phyloP scores from a whole-genome alignment of 2,113 vertebrate species.

The Circaetus cinerascens region DNA sequence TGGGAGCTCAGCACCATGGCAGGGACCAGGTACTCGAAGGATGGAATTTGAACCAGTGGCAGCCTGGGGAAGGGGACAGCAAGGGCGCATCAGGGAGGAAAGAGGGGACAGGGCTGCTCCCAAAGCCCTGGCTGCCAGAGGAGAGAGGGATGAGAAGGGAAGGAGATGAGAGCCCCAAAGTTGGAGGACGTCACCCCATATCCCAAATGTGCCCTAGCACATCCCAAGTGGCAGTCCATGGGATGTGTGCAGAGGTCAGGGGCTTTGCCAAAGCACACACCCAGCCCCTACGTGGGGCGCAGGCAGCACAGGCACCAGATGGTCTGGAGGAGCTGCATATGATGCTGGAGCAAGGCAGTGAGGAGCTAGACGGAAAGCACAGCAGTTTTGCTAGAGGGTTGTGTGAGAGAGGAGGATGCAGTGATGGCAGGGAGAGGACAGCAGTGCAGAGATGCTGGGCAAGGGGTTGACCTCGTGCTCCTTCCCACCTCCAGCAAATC shows the following conservation, averaged over 20 bases:
- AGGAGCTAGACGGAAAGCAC: not conserved
- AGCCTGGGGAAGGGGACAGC: conserved; percentile 68
- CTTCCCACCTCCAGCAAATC: not conserved
- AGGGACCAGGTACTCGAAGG: conserved; percentile 79
- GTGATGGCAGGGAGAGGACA: not conserved
- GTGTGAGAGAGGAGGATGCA: not conserved
- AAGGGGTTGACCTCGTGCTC: not conserved
- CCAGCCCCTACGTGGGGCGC: rapidly evolving
- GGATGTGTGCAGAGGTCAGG: not conserved
- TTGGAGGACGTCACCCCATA: not conserved
- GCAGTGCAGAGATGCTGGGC: not conserved
- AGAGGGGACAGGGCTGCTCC: not conserved
- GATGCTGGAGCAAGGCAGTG: not conserved
- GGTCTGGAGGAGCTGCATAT: not conserved
- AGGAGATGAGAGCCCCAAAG: not conserved
- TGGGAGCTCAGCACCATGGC: conserved; percentile 76
- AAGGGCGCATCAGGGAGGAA: not conserved
- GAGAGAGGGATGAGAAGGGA: not conserved
- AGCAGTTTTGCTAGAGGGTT: not conserved
- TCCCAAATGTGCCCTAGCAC: not conserved
- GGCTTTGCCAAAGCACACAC: not conserved
- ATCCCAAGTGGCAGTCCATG: not conserved
- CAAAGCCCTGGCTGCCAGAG: not conserved
- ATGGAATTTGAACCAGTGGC: conserved; percentile 82
- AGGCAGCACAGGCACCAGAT: rapidly evolving